Conservation (phyloP, 2,888 invertebrate genomes). For the Aelia acuminata region DNA sequence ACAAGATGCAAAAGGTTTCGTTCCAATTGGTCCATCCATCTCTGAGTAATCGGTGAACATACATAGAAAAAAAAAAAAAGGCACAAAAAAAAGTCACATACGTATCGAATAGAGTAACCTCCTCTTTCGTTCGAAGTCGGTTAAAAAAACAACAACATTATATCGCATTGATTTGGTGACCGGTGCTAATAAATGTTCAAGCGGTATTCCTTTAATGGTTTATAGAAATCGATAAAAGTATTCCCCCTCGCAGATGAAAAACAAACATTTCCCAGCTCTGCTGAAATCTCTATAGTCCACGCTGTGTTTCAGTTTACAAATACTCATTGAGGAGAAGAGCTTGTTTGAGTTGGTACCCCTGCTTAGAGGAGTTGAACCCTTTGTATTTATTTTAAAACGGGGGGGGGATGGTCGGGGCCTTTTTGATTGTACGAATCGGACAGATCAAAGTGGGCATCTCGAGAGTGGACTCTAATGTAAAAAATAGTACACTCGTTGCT, state of each 20-base stretch:
- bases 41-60: no score
- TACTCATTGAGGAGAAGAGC: neutral
- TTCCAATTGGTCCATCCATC: no score
- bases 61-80: no score
- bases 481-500: neutral
- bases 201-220: neutral
- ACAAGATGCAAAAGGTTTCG: no score
- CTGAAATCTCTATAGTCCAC: slow-evolving; percentile 6
- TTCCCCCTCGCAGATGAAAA: neutral
- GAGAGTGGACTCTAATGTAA: slow-evolving; percentile 9
- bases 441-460: slow-evolving; percentile 34
- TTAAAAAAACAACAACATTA: no score
- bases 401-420: neutral
- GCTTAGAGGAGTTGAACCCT: slow-evolving; percentile 23
- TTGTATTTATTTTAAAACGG: slow-evolving; percentile 41
- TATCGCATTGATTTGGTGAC: no score
- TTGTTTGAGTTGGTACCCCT: slow-evolving; percentile 21
- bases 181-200: neutral
- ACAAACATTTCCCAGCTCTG: neutral
- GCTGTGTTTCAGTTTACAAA: neutral
- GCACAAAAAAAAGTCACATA: no score
- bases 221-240: neutral
- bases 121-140: no score
- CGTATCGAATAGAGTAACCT: no score
- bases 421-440: slow-evolving; percentile 21